Percentiles rank a stretch among this genome's conserved stretches.
phyloP scores from a whole-genome alignment of 1,140 invertebrate genomes.

The Tigriopus japonicus region DNA sequence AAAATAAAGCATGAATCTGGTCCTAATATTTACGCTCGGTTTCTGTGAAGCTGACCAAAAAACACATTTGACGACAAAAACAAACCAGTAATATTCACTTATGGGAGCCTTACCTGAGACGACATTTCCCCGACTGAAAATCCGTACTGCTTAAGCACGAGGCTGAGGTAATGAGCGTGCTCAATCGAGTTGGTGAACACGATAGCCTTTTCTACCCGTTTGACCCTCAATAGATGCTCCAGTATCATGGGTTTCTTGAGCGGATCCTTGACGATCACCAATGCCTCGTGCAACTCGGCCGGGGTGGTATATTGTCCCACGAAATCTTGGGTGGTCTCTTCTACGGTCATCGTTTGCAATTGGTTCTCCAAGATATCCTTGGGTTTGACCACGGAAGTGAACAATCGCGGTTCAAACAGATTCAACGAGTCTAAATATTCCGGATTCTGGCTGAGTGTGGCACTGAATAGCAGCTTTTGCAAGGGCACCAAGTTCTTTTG shows the following conservation, averaged over 20 bases:
- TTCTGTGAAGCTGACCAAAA: too few species aligned
- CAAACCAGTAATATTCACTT: too few species aligned
- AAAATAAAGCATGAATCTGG: too few species aligned
- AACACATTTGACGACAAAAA: too few species aligned
- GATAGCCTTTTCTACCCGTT: conserved; percentile 50
- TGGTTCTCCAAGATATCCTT: conserved; percentile 3
- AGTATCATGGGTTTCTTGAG: conserved; percentile 64
- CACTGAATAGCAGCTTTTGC: conserved; percentile 86
- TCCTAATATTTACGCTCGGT: too few species aligned
- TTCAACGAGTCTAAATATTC: conserved; percentile 71
- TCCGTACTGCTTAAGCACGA: not conserved
- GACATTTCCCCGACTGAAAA: conserved; percentile 18
- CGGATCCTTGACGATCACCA: conserved; percentile 38
- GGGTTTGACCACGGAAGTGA: conserved; percentile 28
- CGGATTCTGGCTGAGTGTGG: conserved; percentile 85
- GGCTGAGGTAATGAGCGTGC: conserved; percentile 35
- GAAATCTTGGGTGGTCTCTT: conserved; percentile 28
- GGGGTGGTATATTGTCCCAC: conserved; percentile 39
- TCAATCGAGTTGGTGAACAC: conserved; percentile 73
- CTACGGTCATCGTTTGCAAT: not conserved
- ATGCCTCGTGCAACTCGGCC: conserved; percentile 42
- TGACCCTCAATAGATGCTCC: conserved; percentile 44
- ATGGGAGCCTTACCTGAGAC: conserved; percentile 21
- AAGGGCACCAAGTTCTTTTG: conserved; percentile 30
- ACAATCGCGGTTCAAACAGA: conserved; percentile 76